Conservation (phyloP, 2,113 vertebrate species). For the Pogonocichla stellata region DNA sequence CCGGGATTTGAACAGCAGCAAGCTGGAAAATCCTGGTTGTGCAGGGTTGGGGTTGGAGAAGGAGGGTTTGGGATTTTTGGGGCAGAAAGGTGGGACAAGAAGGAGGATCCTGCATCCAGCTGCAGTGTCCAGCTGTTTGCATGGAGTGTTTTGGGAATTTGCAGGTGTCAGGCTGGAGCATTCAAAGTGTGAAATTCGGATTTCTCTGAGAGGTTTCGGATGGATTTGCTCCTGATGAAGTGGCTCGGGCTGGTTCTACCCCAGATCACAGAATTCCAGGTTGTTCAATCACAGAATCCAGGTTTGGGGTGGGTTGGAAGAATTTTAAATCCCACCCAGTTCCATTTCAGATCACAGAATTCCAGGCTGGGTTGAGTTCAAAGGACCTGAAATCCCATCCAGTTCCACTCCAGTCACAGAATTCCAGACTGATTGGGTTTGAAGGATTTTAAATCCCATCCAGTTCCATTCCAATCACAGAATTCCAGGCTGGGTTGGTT, state of each 20-base stretch:
- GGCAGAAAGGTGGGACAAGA: neutral
- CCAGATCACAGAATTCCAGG: neutral
- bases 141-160: neutral
- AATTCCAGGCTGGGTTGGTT: too few relatives aligned
- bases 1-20: neutral
- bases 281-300: neutral
- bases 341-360: too few relatives aligned
- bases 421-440: neutral
- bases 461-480: too few relatives aligned
- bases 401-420: neutral
- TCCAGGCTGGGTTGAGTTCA: neutral
- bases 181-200: fast-evolving
- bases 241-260: neutral
- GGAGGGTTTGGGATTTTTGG: neutral
- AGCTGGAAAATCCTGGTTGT: neutral
- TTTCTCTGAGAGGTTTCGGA: neutral
- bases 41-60: neutral
- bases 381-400: neutral
- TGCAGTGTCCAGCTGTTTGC: neutral
- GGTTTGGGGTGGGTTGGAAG: neutral
- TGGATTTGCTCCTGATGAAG: neutral
- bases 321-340: neutral
- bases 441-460: neutral
- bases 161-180: neutral
- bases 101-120: neutral